Evolutionary conservation across 1,140 invertebrate species (phyloP).

Genomic region (Nymphalis io): DNA sequence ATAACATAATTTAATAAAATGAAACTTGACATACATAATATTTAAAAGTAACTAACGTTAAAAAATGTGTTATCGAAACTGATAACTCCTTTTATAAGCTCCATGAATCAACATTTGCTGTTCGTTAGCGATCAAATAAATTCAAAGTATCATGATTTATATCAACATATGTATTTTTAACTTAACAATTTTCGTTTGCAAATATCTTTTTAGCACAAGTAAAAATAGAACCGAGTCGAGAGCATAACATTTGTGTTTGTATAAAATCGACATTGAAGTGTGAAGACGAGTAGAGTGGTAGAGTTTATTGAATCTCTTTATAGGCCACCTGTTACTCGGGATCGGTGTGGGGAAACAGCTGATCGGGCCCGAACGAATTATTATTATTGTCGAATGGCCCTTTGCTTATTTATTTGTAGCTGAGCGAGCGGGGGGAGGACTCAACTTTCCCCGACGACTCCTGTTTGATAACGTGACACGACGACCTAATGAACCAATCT

Average conservation of each 20-base stretch:
- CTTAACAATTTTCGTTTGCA: background rate
- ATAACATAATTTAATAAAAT: too few relatives aligned
- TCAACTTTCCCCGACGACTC: constrained; percentile 26
- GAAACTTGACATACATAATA: too few relatives aligned
- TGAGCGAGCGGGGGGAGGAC: constrained; percentile 42
- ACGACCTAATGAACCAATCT: constrained; percentile 15
- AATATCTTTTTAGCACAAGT: constrained; percentile 9
- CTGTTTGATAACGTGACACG: constrained; percentile 16
- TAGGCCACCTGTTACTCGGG: constrained; percentile 80
- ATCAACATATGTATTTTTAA: constrained; percentile 1
- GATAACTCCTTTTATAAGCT: background rate
- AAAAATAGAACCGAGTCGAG: constrained; percentile 3
- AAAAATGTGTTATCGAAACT: background rate
- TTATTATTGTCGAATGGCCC: constrained; percentile 75
- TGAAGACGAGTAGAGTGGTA: constrained; percentile 70
- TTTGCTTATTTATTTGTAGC: constrained; percentile 70
- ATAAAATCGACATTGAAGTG: constrained; percentile 65
- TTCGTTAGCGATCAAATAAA: constrained; percentile 6
- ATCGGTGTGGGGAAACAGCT: constrained; percentile 75
- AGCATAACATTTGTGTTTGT: constrained; percentile 47
- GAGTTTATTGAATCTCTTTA: constrained; percentile 81
- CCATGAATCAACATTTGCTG: background rate
- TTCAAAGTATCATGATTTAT: background rate
- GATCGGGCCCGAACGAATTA: constrained; percentile 75
- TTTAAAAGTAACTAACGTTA: background rate